These are phyloP conservation scores for Pelodytes ibericus DNA, from an alignment of 2,797 vertebrate species.

Conservation along the genomic window DNA sequence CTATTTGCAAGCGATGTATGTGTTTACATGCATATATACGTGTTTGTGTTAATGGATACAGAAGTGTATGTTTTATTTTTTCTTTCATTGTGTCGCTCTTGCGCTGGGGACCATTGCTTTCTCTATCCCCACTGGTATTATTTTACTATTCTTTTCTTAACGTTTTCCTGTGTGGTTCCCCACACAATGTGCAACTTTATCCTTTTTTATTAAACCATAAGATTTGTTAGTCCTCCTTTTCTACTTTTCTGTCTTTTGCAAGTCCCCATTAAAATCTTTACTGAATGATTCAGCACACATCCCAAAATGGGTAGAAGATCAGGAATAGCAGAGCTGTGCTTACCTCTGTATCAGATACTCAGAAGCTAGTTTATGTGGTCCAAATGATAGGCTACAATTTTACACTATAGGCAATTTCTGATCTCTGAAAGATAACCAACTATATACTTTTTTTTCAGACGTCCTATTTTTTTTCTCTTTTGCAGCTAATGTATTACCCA, in stretches of 20 bases:
- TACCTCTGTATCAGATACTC: conserved; percentile 29
- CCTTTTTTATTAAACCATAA: not conserved
- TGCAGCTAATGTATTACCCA: conserved; percentile 37
- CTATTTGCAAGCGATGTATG: not conserved
- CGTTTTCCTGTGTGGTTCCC: not conserved
- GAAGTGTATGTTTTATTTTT: too few relatives aligned
- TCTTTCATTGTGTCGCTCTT: too few relatives aligned
- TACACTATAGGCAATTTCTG: conserved; percentile 24
- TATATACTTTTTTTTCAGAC: conserved; percentile 13
- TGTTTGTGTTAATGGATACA: not conserved
- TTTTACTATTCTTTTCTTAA: not conserved
- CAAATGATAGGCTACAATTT: conserved; percentile 38
- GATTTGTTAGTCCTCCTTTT: not conserved
- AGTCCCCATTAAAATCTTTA: not conserved
- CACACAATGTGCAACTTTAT: not conserved
- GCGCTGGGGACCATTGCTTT: too few relatives aligned
- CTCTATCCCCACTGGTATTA: too few relatives aligned
- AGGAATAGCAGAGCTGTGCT: conserved; percentile 13
- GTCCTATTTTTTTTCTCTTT: conserved; percentile 9
- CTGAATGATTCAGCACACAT: conserved; percentile 1
- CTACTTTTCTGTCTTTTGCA: not conserved
- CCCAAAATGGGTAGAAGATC: not conserved
- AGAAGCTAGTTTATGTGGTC: conserved; percentile 4
- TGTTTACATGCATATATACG: not conserved
- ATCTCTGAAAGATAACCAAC: conserved; percentile 37